Base-by-base conservation (phyloP, 2,797 vertebrate species). In the Taeniopygia guttata region DNA sequence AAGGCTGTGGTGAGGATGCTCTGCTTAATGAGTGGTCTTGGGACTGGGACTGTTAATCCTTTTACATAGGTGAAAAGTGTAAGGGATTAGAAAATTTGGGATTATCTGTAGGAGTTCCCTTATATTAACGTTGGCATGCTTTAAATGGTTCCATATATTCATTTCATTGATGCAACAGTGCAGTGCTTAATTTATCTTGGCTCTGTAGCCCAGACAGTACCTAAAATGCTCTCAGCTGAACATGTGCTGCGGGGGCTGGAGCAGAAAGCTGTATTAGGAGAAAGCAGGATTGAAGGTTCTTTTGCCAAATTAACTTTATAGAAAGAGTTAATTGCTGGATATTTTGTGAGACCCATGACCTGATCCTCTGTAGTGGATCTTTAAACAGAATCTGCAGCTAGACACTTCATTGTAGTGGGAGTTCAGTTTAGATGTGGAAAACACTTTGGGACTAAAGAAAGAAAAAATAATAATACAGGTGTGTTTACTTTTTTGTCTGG, bases 321-420 rank as follows among this genome's bases (percentile, higher is more conserved):
- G 49, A 30, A 93, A 86, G 87, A 93, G 43, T 87, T 91, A 87
- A 58, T 92, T 84, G 56, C 67, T 74, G 89, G 36, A 34, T 93
- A 49, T 59, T 90, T 45, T 42, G 30, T 29, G 34, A 62, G 11
- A 77, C 22, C 60, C 0, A 0, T 56, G 62, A 52, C 43, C 36
- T 84, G 69, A 81, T 46, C 59, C 23, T 86, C 55, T 42, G 12
- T 48, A 64, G 18, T 68, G 56, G 69, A 32, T 43, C 90, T 86
- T 49, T 62, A 73, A 83, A 76, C 26, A 77, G 40, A 88, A 76
- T 88, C 52, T 79, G 16, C 43, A 62, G 16, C 45, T 66, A 36
- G 43, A 13, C 15, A 8, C 9, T 80, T 89, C 21, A 20, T n/a
- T 49, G 40, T 10, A 49, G 58, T 69, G 42, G 26, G 60, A 83